Base-by-base conservation (phyloP, 2,113 vertebrate genomes). In the Prochilodus magdalenae region DNA sequence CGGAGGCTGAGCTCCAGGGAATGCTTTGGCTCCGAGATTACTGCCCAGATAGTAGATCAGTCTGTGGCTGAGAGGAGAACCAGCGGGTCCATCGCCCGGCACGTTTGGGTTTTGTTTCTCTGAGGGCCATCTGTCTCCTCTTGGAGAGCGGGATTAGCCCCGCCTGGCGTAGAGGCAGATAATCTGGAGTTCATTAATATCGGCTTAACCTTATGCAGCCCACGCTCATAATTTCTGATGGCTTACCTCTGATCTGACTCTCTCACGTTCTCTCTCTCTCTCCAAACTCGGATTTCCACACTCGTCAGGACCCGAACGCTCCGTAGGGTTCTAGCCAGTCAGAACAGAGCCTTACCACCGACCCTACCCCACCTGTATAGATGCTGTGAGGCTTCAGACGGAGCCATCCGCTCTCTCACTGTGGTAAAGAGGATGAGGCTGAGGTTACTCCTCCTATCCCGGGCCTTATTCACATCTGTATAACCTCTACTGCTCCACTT, bases 181-280 rank as follows among this genome's bases (percentile, higher is more conserved):
- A 51, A 79, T 80, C 72, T 65, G 30, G 55, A 69, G 66, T 51
- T 55, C 75, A 77, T 84, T 81, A 84, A 81, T 66, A 77, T 44
- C 20, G 33, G 22, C 24, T 53, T 44, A 57, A 62, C 20, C 24
- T 16, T 44, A 55, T n/a, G 24, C 30, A 30, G 57, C 49, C 57
- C 57, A 44, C 77, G 78, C 70, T 83, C 75, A 74, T 83, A n/a
- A 73, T 81, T 77, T 65, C 27, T 81, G 51, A 62, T 77, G 36
- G 47, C 47, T 66, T 79, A 85, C 69, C 79, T 80, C 77, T 63
- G n/a, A 51, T 55, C 57, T 73, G 77, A 29, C 26, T 26, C 27
- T 49, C 24, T 57, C 57, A 60, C 47, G 63, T 27, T 59, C 69
- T 76, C 33, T 76, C 33, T 49, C 47, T 49, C 47, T 5, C 47